Evolutionary conservation across 2,888 invertebrate genomes (phyloP).

Genomic region (Creontiades dilutus): DNA sequence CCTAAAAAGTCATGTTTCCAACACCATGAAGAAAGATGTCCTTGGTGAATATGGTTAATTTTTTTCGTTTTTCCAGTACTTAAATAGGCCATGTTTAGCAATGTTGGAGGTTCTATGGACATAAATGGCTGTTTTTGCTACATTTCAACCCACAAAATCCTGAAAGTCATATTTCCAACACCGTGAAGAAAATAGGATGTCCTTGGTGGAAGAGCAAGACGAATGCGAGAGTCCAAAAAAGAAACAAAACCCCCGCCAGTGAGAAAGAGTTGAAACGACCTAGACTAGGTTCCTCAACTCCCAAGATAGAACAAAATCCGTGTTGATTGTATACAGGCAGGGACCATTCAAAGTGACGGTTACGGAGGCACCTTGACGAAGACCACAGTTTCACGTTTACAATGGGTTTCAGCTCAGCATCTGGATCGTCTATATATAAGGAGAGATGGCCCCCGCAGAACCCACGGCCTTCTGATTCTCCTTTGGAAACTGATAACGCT

Average conservation of each 20-base stretch:
- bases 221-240: not conserved
- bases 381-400: slow-evolving; percentile 72
- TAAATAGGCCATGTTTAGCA: no score
- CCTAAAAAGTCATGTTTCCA: no score
- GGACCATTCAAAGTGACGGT: slow-evolving; percentile 72
- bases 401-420: slow-evolving; percentile 71
- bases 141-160: no score
- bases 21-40: no score
- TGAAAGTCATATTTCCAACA: not conserved
- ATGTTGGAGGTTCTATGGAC: no score
- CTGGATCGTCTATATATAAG: slow-evolving; percentile 70
- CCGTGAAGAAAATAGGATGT: not conserved
- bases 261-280: slow-evolving; percentile 65
- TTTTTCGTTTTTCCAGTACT: no score
- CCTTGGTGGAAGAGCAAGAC: not conserved
- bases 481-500: slow-evolving; percentile 67
- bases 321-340: slow-evolving; percentile 69
- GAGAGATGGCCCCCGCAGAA: slow-evolving; percentile 67
- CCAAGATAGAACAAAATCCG: slow-evolving; percentile 70
- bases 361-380: slow-evolving; percentile 71
- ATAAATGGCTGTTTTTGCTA: no score
- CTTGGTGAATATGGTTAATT: no score
- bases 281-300: slow-evolving; percentile 64
- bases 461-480: slow-evolving; percentile 45
- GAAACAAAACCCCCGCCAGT: slow-evolving; percentile 30